phyloP scores from a whole-genome alignment of 2,113 vertebrate species.

The Pan paniscus region DNA sequence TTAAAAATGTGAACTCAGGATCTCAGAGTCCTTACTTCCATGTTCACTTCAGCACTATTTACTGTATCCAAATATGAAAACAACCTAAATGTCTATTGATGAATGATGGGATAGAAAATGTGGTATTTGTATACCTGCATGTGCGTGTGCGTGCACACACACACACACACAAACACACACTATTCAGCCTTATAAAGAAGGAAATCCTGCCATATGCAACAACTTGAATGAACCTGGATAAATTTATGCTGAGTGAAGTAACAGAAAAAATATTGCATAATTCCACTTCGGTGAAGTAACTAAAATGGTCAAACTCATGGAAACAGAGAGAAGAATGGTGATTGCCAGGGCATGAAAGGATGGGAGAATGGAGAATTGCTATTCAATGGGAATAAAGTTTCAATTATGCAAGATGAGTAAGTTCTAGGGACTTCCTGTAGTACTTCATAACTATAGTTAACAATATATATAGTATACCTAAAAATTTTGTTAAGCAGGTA shows the following conservation, averaged over 20 bases:
- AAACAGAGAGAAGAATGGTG: background rate
- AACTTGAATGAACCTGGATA: background rate
- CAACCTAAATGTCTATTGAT: background rate
- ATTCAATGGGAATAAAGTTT: background rate
- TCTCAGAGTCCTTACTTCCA: background rate
- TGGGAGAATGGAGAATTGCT: background rate
- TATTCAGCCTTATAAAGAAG: background rate
- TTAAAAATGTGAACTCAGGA: background rate
- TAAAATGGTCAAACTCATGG: background rate
- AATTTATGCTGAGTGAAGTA: background rate
- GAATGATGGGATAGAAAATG: background rate
- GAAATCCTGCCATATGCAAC: background rate
- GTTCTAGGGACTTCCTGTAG: background rate
- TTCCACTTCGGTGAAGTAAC: background rate
- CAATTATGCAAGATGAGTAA: background rate
- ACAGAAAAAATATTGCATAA: background rate
- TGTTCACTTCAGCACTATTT: background rate
- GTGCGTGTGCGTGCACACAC: too few species aligned
- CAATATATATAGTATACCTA: background rate
- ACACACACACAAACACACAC: background rate
- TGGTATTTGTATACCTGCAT: background rate
- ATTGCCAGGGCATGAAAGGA: background rate
- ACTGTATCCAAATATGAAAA: background rate
- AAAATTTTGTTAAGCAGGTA: background rate
- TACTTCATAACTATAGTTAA: background rate